Evolutionary conservation across 1,140 invertebrate species (phyloP), one percentile per base, ranked within the genome.

Genomic region (Psilanteris sp.): DNA sequence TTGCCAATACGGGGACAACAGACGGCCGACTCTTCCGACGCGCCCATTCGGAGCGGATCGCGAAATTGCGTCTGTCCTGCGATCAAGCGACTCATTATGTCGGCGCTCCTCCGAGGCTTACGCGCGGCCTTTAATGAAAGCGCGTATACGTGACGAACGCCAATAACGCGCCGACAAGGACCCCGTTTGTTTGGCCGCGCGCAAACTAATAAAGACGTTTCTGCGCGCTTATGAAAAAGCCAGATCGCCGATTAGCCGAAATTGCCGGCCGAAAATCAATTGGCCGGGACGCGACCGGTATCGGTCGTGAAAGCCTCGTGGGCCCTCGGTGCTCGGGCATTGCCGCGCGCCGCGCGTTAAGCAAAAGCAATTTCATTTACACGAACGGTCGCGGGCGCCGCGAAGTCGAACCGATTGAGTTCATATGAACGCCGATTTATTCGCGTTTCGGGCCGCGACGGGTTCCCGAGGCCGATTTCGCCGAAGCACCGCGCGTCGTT

Each of bases 201-300:
- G n/a, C n/a, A n/a, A n/a, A n/a, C n/a, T 43, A 20, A 57, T 59
- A 24, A 57, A 59, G 64, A 57, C 20, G 43, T 70, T 52, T 61
- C 50, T 43, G n/a, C 27, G 37, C n/a, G 37, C 31, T 18, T 11
- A 46, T 13, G 62, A 54, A 55, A 67, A 67, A 27, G 15, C 9
- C 50, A 29, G n/a, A 55, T 36, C 2, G 39, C 2, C 20, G 34
- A 70, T 59, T 43, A 34, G 0, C 5, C 20, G 11, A 59, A 70
- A 70, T 61, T 70, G 29, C 54, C 11, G 9, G 3, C 20, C 16
- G 2, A 9, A 7, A 8, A 52, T n/a, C n/a, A 22, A 57, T 52
- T 46, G 36, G 11, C 9, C n/a, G n/a, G n/a, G n/a, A n/a, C n/a
- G n/a, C n/a, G n/a, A n/a, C n/a, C n/a, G n/a, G n/a, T n/a, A n/a